Base-by-base conservation (phyloP, 2,113 vertebrate species). In the Coreoperca whiteheadi region DNA sequence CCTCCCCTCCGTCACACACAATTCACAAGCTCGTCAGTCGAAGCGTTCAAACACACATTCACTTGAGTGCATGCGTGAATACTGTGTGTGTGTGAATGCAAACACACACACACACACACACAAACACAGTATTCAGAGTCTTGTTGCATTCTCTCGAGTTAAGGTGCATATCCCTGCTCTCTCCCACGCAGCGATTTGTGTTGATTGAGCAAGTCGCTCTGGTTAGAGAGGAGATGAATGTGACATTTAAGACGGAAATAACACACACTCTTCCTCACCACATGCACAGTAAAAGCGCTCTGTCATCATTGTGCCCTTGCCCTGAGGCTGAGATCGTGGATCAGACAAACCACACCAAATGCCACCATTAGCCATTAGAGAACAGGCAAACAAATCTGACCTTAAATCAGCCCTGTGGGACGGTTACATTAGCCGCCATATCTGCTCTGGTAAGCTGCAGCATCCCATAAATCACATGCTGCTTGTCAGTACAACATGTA, bases 151-250 rank as follows among this genome's bases (percentile, higher is more conserved):
- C 30, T 57, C 28, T 53, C 11, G 10, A 59, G 76, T 66, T 68
- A 74, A 88, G 88, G 74, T 81, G 89, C 74, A 59, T 65, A 46
- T 86, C 65, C 14, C 69, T 71, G 74, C 79, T 82, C 85, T 76
- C 84, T 90, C 88, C 87, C 84, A 87, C 71, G 54, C 81, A 74
- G 63, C 43, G 68, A 72, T 85, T 81, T 83, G 83, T 90, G 70
- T 87, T 69, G 74, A 84, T 61, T 82, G 76, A 80, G 53, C 74
- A 68, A 80, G 79, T 74, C 82, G 85, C 18, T 82, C 81, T 72
- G 70, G 39, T 87, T 80, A 53, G 74, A 81, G 56, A 66, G 53
- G 82, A 88, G 77, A 88, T 86, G 67, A 90, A 87, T 82, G 82
- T 85, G 80, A 68, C 83, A 82, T 91, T 87, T 85, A 60, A 87